These are phyloP conservation scores for Teleiodes luculella DNA, from an alignment of 2,888 invertebrate species.

Conservation along the genomic window DNA sequence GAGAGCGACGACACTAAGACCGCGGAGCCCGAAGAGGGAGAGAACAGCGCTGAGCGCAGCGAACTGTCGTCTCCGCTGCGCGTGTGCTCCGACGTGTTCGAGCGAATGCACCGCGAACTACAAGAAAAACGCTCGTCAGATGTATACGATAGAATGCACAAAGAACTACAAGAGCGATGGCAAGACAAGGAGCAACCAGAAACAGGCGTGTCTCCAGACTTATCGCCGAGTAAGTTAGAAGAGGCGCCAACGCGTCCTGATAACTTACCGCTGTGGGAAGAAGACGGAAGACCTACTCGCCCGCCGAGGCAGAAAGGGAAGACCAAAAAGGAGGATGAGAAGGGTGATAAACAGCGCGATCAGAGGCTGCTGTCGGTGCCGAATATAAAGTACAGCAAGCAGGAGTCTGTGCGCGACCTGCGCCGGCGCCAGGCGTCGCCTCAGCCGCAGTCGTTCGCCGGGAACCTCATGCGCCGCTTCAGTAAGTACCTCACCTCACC, in stretches of 20 bases:
- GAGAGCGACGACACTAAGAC: constrained; percentile 33
- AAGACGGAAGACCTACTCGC: constrained; percentile 46
- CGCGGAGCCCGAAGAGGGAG: constrained; percentile 21
- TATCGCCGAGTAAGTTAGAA: constrained; percentile 37
- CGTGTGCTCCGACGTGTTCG: constrained; percentile 61
- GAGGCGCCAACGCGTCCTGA: constrained; percentile 73
- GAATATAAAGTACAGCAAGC: constrained; percentile 81
- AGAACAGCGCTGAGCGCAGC: constrained; percentile 30
- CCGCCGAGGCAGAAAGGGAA: constrained; percentile 73
- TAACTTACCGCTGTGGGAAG: constrained; percentile 78
- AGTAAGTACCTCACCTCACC: constrained; percentile 83
- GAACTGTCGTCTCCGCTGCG: constrained; percentile 52
- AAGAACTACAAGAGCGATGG: constrained; percentile 68
- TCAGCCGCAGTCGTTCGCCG: constrained; percentile 80
- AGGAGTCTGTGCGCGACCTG: constrained; percentile 75
- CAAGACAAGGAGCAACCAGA: constrained; percentile 52
- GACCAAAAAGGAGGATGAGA: constrained; percentile 48
- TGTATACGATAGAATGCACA: constrained; percentile 65
- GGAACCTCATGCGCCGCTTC: constrained; percentile 89
- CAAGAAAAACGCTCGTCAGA: constrained; percentile 53
- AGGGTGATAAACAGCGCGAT: constrained; percentile 72
- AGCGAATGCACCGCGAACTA: constrained; percentile 62
- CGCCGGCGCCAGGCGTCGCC: constrained; percentile 72
- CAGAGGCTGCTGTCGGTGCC: constrained; percentile 87
- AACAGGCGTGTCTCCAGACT: constrained; percentile 33